Percentiles rank a stretch among this genome's conserved stretches.
phyloP scores from a whole-genome alignment of 64 coral and sea anemone genomes.

The Montipora cactus region DNA sequence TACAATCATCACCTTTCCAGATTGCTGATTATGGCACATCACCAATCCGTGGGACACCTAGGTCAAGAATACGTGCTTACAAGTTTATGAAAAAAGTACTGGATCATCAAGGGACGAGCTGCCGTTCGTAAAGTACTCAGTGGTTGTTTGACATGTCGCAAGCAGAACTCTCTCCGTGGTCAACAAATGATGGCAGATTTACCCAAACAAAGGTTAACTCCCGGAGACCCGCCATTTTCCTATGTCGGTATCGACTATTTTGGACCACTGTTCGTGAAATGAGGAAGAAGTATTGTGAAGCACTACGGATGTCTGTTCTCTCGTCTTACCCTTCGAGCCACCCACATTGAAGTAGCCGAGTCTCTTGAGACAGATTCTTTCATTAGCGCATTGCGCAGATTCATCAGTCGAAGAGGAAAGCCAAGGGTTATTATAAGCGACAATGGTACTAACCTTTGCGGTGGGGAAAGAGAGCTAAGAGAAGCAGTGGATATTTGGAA shows the following conservation, averaged over 20 bases:
- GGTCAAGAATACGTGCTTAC: slow-evolving; percentile 11
- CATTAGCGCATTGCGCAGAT: neutral
- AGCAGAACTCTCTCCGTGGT: slow-evolving; percentile 11
- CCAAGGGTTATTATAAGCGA: slow-evolving; percentile 7
- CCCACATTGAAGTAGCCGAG: slow-evolving; percentile 8
- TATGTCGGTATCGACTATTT: slow-evolving; percentile 23
- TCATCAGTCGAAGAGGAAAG: slow-evolving; percentile 18
- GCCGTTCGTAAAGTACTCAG: slow-evolving; percentile 47
- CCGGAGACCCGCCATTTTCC: slow-evolving; percentile 32
- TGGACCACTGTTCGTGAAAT: slow-evolving; percentile 46
- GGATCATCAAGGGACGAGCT: slow-evolving; percentile 61
- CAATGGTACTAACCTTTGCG: neutral
- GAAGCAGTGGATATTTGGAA: neutral
- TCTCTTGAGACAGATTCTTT: neutral
- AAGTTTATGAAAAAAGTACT: slow-evolving; percentile 30
- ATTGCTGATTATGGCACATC: too few relatives aligned
- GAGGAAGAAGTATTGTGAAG: slow-evolving; percentile 48
- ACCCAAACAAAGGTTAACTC: slow-evolving; percentile 25
- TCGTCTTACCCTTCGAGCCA: neutral
- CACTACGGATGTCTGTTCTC: slow-evolving; percentile 42
- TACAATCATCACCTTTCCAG: too few relatives aligned
- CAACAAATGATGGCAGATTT: slow-evolving; percentile 60
- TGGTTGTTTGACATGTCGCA: slow-evolving; percentile 45
- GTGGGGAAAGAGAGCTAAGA: neutral
- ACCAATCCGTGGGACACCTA: too few relatives aligned